Evolutionary conservation across 1,140 invertebrate genomes (phyloP).

Genomic region (Saccostrea echinata): DNA sequence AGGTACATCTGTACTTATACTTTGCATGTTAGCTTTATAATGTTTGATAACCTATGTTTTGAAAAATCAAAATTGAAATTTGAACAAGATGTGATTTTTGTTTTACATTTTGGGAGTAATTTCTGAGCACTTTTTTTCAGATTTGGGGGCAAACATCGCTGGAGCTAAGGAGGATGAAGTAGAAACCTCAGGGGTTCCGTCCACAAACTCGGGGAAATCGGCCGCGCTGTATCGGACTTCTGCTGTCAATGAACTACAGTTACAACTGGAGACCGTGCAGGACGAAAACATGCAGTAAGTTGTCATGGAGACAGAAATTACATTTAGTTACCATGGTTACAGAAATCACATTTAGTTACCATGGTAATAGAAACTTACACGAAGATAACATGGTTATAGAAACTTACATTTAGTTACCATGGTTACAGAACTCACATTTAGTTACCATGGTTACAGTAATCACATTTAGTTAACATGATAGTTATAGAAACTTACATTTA

Average conservation of each 20-base stretch:
- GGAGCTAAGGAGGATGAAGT: conserved; percentile 84
- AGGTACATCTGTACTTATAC: too few species aligned
- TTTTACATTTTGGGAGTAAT: neutral
- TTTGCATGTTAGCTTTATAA: too few species aligned
- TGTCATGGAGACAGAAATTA: conserved; percentile 51
- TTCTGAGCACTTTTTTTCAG: conserved; percentile 78
- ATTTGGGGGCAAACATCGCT: conserved; percentile 89
- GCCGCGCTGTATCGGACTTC: conserved; percentile 79
- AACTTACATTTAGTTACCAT: neutral
- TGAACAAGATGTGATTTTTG: neutral
- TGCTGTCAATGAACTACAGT: conserved; percentile 66
- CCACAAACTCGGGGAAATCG: conserved; percentile 85
- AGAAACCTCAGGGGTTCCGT: conserved; percentile 85
- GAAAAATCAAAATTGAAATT: neutral
- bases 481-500: neutral
- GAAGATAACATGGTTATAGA: neutral
- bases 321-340: neutral
- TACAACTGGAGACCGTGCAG: conserved; percentile 67
- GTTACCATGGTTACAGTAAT: neutral
- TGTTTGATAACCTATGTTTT: neutral
- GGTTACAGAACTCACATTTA: neutral
- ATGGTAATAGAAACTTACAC: neutral
- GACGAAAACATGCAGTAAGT: conserved; percentile 63
- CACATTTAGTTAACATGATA: neutral
- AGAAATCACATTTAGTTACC: neutral